phyloP scores from a whole-genome alignment of 2,797 vertebrate genomes.

The Sebastes iracundus region DNA sequence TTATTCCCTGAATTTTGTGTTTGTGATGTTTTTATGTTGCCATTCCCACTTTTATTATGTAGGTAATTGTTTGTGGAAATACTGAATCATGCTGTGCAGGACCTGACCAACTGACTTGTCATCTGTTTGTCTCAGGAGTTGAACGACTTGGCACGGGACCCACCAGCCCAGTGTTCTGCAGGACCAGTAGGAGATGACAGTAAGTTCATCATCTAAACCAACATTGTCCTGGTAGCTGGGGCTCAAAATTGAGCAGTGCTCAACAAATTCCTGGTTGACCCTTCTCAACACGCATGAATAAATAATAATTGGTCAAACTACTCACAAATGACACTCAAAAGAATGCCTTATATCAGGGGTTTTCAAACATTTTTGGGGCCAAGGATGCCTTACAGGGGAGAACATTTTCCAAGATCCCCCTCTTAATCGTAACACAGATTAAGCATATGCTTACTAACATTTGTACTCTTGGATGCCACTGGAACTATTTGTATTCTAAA shows the following conservation, averaged over 20 bases:
- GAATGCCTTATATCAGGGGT: not conserved
- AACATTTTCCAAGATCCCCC: no score
- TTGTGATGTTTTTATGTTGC: not conserved
- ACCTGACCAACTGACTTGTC: constrained; percentile 6
- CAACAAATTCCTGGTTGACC: not conserved
- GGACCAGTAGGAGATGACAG: constrained; percentile 99
- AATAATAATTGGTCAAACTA: not conserved
- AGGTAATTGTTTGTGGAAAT: not conserved
- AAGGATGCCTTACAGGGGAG: no score
- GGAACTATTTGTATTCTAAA: no score
- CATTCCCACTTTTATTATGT: not conserved
- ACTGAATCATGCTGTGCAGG: not conserved
- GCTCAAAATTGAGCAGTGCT: not conserved
- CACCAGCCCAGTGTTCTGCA: constrained; percentile 99
- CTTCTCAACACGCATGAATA: not conserved
- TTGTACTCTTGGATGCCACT: no score
- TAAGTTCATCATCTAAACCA: constrained; percentile 80
- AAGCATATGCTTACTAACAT: no score
- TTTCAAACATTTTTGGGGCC: no score
- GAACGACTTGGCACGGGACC: constrained; percentile 99
- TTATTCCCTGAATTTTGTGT: not conserved
- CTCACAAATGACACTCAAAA: not conserved
- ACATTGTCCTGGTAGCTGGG: not conserved
- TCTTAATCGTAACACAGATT: no score
- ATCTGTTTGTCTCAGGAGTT: constrained; percentile 88